Conservation (phyloP, 2,888 invertebrate species). For the Harpalus rufipes region DNA sequence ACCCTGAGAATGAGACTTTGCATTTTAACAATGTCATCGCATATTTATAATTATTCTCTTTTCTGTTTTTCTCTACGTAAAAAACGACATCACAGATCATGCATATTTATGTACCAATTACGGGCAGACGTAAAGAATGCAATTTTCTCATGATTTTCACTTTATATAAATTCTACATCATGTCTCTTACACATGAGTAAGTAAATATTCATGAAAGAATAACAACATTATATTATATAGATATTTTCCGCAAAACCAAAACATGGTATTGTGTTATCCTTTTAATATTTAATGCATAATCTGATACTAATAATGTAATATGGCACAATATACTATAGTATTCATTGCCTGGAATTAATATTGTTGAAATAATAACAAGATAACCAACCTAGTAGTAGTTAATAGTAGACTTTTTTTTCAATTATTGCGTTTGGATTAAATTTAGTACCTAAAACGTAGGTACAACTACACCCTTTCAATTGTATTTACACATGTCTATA, state of each 20-base stretch:
- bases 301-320: no score
- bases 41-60: conserved; percentile 33
- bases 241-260: neutral
- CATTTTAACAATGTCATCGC: conserved; percentile 26
- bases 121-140: neutral
- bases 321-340: no score
- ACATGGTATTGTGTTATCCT: no score
- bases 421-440: no score
- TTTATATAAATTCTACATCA: neutral
- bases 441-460: no score
- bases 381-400: no score
- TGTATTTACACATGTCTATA: no score
- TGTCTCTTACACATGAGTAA: neutral
- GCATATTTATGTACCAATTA: conserved; percentile 24
- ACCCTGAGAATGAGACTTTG: conserved; percentile 27
- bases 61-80: conserved; percentile 5
- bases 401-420: no score
- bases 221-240: neutral
- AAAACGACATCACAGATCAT: conserved; percentile 9
- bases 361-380: no score
- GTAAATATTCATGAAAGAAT: neutral
- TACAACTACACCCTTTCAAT: no score
- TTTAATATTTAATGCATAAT: no score
- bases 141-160: conserved; percentile 1
- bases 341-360: no score